These are phyloP conservation scores for Acanthosepion pharaonis DNA, from an alignment of 2,888 invertebrate genomes.

Conservation along the genomic window DNA sequence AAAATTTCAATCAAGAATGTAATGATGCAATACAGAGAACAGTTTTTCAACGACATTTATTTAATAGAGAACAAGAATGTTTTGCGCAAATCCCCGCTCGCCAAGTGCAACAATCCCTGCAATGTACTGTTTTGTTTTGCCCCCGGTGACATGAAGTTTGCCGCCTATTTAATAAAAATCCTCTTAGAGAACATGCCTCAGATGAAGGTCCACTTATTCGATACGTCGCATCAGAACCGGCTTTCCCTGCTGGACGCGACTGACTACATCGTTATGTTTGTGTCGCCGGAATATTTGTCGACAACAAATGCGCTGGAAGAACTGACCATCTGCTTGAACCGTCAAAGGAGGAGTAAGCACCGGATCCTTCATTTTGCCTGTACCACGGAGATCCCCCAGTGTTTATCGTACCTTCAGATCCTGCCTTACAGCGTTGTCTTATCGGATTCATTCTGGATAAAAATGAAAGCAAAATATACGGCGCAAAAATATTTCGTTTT, in stretches of 20 bases:
- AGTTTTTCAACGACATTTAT: background rate
- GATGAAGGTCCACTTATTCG: slow-evolving; percentile 54
- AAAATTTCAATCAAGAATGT: background rate
- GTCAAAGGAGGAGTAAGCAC: slow-evolving; percentile 58
- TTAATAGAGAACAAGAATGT: background rate
- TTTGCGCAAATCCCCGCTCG: background rate
- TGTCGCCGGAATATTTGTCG: slow-evolving; percentile 63
- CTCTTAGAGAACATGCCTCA: slow-evolving; percentile 48
- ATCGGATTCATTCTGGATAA: too few relatives aligned
- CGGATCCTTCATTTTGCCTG: slow-evolving; percentile 60
- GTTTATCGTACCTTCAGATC: slow-evolving; percentile 55
- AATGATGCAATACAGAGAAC: background rate
- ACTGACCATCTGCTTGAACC: slow-evolving; percentile 64
- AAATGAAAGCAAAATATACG: too few relatives aligned
- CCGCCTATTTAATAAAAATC: slow-evolving; percentile 50
- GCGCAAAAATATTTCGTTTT: too few relatives aligned
- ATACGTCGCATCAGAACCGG: slow-evolving; percentile 53
- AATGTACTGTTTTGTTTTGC: slow-evolving; percentile 53
- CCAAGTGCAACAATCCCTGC: background rate
- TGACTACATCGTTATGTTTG: slow-evolving; percentile 62
- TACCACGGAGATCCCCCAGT: slow-evolving; percentile 47
- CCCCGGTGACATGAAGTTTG: slow-evolving; percentile 51
- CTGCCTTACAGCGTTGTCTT: too few relatives aligned
- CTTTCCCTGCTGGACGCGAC: slow-evolving; percentile 60
- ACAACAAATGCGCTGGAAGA: slow-evolving; percentile 64